Base-by-base conservation (phyloP, 2,888 invertebrate genomes). In the Oscheius sp. region DNA sequence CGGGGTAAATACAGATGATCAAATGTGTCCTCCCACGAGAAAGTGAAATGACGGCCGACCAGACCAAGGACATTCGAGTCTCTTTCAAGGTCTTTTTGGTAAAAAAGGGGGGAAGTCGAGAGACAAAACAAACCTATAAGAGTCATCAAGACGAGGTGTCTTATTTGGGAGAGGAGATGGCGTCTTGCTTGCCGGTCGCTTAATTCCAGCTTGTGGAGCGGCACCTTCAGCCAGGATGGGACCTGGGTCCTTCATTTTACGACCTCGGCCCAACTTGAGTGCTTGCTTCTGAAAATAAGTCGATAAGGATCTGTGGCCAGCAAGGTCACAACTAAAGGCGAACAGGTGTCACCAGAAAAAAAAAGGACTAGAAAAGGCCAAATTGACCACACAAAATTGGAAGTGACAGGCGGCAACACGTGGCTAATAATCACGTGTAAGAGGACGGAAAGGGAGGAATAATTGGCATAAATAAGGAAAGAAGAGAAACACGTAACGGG, bases 191-290 rank as follows among this genome's bases (percentile, higher is more conserved):
- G 69, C 41, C 43, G 69, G 53, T n/a, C 69, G 53, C 21, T 69
- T 69, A n/a, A 69, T 5, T 41, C 52, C 55, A 2, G 55, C 55
- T 21, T 46, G 46, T 6, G 35, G 35, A 35, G 35, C 5, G 52
- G 49, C 49, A n/a, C 52, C 55, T 12, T 56, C 56, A 55, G 43
- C 55, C 56, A 53, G 18, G 16, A 55, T 18, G 9, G 56, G 43
- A 13, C 69, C 69, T 21, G 69, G 69, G 43, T 56, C 56, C 56
- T 69, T 69, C 69, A 69, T 69, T 41, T 69, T 69, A 16, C 69
- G 69, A 25, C 69, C 69, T 21, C 55, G 69, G 27, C 29, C 52
- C 52, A 18, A 18, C 41, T 53, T 69, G 52, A 43, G 53, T 13
- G 69, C 52, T 29, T 66, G 69, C 43, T 69, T 69, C 69, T 69